Percentiles rank a stretch among this genome's conserved stretches.
Evolutionary conservation across 2,113 vertebrate species (phyloP).

Genomic region (Rousettus leschenaultii): DNA sequence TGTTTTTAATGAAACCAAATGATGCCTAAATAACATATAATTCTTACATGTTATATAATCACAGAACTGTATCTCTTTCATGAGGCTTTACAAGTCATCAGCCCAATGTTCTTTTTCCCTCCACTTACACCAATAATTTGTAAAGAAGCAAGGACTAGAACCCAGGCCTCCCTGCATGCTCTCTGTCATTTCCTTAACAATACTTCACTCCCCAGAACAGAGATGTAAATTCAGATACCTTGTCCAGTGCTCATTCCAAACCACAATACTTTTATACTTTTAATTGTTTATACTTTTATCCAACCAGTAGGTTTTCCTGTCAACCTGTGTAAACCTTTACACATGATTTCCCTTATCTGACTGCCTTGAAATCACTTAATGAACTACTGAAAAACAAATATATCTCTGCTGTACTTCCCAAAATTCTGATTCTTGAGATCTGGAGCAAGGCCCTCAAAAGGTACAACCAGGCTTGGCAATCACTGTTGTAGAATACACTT

Average conservation of each 20-base stretch:
- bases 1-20: constrained; percentile 11
- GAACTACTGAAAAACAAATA: background rate
- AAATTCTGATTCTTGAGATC: background rate
- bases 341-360: background rate
- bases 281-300: background rate
- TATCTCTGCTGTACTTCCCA: background rate
- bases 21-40: background rate
- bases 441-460: background rate
- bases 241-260: background rate
- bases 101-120: background rate
- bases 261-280: background rate
- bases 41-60: background rate
- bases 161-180: background rate
- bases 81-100: background rate
- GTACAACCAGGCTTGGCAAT: background rate
- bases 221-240: background rate
- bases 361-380: background rate
- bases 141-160: background rate
- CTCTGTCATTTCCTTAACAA: background rate
- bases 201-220: background rate
- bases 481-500: background rate
- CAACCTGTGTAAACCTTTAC: background rate
- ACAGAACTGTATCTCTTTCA: background rate
- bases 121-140: background rate
- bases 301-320: background rate